phyloP scores from a whole-genome alignment of 2,113 vertebrate genomes.

The Haliaeetus leucogaster region DNA sequence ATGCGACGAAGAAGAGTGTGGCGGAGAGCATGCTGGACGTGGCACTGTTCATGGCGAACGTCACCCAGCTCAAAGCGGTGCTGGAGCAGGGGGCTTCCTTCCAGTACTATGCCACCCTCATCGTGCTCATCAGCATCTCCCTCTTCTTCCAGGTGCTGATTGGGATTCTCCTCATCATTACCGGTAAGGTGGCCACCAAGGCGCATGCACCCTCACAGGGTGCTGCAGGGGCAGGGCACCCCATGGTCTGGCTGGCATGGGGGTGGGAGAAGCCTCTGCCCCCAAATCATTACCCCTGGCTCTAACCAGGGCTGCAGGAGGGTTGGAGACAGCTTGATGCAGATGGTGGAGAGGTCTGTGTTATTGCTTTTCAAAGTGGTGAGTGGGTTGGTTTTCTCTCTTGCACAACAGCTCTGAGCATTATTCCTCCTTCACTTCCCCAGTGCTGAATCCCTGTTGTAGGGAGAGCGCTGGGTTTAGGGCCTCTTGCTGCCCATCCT shows the following conservation, averaged over 20 bases:
- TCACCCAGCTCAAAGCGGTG: constrained; percentile 85
- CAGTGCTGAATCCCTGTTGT: not conserved
- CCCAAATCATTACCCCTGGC: not conserved
- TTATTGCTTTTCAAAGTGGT: not conserved
- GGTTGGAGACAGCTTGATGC: not conserved
- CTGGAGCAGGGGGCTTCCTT: constrained; percentile 84
- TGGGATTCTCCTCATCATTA: constrained; percentile 84
- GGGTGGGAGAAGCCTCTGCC: not conserved
- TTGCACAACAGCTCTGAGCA: not conserved
- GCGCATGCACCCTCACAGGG: fast-evolving
- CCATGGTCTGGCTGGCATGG: not conserved
- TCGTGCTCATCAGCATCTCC: constrained; percentile 86
- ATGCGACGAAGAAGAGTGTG: constrained; percentile 89
- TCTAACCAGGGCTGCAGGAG: not conserved
- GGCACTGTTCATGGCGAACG: constrained; percentile 87
- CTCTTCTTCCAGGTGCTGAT: constrained; percentile 84
- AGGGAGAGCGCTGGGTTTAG: not conserved
- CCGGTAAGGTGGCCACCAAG: constrained; percentile 69
- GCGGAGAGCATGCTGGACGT: constrained; percentile 90
- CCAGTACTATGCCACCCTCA: constrained; percentile 79
- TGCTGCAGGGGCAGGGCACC: too few species aligned
- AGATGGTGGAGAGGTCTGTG: fast-evolving
- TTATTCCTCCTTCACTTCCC: not conserved
- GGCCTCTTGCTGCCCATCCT: not conserved
- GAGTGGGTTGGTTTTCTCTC: not conserved